Conservation (phyloP, 2,797 vertebrate genomes). For the Arnoldichthys spilopterus region DNA sequence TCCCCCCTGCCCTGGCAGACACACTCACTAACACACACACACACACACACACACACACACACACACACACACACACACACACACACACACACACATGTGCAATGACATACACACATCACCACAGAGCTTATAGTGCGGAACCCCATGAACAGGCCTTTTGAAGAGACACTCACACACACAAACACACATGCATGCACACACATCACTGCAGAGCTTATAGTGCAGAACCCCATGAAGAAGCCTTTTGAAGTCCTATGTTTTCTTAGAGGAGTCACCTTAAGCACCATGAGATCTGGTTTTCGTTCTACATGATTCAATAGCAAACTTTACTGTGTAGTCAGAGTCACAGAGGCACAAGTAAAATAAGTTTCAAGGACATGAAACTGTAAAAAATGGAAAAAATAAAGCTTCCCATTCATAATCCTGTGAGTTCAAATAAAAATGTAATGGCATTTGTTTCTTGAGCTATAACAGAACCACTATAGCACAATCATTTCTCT, state of each 20-base stretch:
- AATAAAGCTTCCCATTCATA: background rate
- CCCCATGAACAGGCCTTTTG: constrained; percentile 1
- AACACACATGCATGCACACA: background rate
- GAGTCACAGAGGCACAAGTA: background rate
- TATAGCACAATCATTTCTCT: background rate
- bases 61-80: background rate
- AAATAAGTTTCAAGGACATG: constrained; percentile 3
- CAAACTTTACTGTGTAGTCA: background rate
- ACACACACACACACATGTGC: background rate
- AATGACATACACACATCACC: constrained; percentile 3
- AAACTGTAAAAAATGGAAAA: background rate
- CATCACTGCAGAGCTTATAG: constrained; percentile 16
- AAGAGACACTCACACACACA: background rate
- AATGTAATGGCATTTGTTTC: background rate
- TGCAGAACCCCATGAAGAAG: constrained; percentile 18
- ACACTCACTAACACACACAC: background rate
- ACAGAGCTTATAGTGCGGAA: constrained; percentile 20
- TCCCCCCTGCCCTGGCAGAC: constrained; percentile 35
- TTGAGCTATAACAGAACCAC: too few species aligned
- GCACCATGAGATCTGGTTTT: constrained; percentile 2
- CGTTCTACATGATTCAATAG: background rate
- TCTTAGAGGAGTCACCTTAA: constrained; percentile 1
- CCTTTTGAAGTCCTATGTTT: constrained; percentile 22
- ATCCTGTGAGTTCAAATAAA: background rate
- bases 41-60: too few species aligned